phyloP scores from a whole-genome alignment of 53 echinoderm and acorn worm genomes.

The Holothuria leucospilota region DNA sequence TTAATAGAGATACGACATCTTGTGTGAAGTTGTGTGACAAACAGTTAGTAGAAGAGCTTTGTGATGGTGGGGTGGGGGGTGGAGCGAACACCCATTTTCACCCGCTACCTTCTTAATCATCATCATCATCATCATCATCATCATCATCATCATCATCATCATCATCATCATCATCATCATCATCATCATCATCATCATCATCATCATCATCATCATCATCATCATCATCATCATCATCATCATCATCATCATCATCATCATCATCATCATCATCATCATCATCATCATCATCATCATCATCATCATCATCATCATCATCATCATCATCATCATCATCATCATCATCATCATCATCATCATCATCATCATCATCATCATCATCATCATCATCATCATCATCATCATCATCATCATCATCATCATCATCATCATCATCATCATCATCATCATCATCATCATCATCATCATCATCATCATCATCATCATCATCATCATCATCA shows the following conservation, averaged over 20 bases:
- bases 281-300: conserved; percentile 53
- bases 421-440: not conserved
- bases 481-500: conserved; percentile 53
- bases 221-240: conserved; percentile 53
- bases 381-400: not conserved
- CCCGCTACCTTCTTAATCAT: no score
- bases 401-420: conserved; percentile 5
- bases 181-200: conserved; percentile 53
- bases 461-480: conserved; percentile 45
- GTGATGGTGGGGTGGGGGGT: no score
- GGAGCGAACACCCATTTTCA: no score
- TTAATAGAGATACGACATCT: no score
- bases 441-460: conserved; percentile 36
- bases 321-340: conserved; percentile 22
- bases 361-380: not conserved
- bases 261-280: conserved; percentile 53
- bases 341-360: not conserved
- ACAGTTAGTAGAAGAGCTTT: no score
- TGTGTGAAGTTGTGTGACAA: no score
- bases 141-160: conserved; percentile 53
- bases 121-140: conserved; percentile 50
- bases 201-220: conserved; percentile 53
- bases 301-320: conserved; percentile 53
- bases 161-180: conserved; percentile 48
- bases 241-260: conserved; percentile 53